These are phyloP conservation scores for Hololepta plana DNA, from an alignment of 2,888 invertebrate species.

Conservation along the genomic window DNA sequence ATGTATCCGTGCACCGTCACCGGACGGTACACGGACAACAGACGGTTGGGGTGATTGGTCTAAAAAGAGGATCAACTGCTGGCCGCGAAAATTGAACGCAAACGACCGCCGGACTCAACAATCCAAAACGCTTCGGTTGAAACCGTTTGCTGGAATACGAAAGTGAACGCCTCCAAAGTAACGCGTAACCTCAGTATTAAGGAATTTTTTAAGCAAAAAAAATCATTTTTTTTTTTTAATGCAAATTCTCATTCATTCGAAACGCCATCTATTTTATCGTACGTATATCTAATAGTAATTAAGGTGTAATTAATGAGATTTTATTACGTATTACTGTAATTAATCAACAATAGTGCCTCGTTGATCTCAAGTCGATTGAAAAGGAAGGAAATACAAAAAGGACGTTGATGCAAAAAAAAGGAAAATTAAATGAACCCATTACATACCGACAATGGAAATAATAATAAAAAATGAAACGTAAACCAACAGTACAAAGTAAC, in stretches of 20 bases:
- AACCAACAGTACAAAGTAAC: conserved; percentile 24
- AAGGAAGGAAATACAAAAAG: conserved; percentile 7
- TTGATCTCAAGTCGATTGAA: conserved; percentile 20
- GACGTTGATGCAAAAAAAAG: conserved; percentile 5
- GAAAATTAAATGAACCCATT: conserved; percentile 5
- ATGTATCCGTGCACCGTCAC: conserved; percentile 78
- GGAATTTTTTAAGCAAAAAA: too few relatives aligned
- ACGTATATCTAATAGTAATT: too few relatives aligned
- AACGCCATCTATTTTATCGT: too few relatives aligned
- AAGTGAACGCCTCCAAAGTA: too few relatives aligned
- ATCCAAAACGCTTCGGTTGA: too few relatives aligned
- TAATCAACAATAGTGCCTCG: conserved; percentile 26
- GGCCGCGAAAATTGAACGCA: conserved; percentile 5
- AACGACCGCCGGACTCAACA: too few relatives aligned
- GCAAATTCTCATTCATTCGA: too few relatives aligned
- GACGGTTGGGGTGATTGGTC: conserved; percentile 9
- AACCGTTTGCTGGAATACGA: too few relatives aligned
- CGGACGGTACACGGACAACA: conserved; percentile 57
- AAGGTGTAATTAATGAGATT: too few relatives aligned
- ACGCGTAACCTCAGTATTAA: too few relatives aligned
- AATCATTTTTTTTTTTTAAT: too few relatives aligned
- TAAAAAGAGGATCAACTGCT: conserved; percentile 8
- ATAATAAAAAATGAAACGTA: conserved; percentile 8
- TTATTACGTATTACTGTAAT: too few relatives aligned
- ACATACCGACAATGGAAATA: conserved; percentile 6